These are phyloP conservation scores for Myzus persicae DNA, from an alignment of 1,140 invertebrate species.

Conservation along the genomic window DNA sequence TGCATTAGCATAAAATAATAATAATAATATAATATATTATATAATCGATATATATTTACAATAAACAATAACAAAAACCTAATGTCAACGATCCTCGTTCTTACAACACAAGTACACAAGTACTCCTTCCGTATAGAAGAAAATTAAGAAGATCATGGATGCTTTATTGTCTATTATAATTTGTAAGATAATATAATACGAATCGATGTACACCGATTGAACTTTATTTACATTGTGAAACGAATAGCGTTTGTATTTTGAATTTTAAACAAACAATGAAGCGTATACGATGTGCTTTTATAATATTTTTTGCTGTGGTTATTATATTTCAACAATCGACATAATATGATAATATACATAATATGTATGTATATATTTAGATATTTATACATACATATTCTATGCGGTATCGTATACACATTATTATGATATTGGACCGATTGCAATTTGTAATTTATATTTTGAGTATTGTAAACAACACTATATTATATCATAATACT, in stretches of 20 bases:
- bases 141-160: conserved; percentile 14
- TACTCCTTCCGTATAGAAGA: not conserved
- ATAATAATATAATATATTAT: too few relatives aligned
- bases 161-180: not conserved
- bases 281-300: not conserved
- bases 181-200: not conserved
- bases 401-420: not conserved
- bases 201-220: not conserved
- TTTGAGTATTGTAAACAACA: not conserved
- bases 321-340: not conserved
- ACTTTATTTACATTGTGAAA: not conserved
- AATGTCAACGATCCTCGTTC: not conserved
- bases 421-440: not conserved
- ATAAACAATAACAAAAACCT: conserved; percentile 4
- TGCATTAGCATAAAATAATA: too few relatives aligned
- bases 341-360: too few relatives aligned
- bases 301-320: not conserved
- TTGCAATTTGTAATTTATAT: not conserved
- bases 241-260: not conserved
- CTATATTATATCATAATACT: not conserved
- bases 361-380: not conserved
- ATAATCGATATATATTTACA: not conserved
- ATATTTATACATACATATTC: not conserved
- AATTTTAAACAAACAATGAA: not conserved
- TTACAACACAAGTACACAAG: not conserved